Percentiles rank a stretch among this genome's conserved stretches.
phyloP scores from a whole-genome alignment of 2,113 vertebrate genomes.

The Misgurnus mizolepis region DNA sequence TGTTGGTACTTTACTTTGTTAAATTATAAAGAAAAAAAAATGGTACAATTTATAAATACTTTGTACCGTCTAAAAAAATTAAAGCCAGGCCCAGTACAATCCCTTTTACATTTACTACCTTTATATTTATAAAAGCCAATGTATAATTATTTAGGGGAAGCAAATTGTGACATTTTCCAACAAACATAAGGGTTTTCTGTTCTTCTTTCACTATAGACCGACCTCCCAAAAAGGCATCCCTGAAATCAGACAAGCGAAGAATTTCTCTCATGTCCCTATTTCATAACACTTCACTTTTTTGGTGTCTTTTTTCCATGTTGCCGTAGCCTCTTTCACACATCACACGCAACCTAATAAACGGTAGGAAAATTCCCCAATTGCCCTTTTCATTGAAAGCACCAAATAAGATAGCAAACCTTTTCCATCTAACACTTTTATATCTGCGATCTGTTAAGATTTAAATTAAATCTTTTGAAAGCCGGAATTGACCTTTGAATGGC shows the following conservation, averaged over 20 bases:
- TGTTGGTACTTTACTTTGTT: neutral
- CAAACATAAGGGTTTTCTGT: constrained; percentile 8
- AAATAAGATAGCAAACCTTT: no score
- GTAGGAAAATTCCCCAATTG: neutral
- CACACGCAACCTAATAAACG: no score
- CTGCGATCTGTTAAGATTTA: no score
- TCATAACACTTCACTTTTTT: neutral
- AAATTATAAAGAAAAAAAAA: neutral
- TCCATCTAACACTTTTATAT: no score
- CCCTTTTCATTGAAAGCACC: no score
- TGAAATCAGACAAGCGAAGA: neutral
- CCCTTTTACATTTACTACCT: no score
- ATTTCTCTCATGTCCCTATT: neutral
- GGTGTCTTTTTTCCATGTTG: neutral
- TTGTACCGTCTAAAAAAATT: neutral
- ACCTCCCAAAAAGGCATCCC: neutral
- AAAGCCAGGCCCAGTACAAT: neutral
- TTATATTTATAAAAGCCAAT: neutral
- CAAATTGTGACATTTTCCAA: neutral
- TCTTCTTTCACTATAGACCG: neutral
- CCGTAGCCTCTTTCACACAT: no score
- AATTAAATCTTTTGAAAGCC: no score
- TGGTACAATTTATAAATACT: neutral
- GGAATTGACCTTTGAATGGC: no score
- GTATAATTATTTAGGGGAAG: constrained; percentile 1